Conservation (phyloP, 1,140 invertebrate genomes). For the Orchestia grillus region DNA sequence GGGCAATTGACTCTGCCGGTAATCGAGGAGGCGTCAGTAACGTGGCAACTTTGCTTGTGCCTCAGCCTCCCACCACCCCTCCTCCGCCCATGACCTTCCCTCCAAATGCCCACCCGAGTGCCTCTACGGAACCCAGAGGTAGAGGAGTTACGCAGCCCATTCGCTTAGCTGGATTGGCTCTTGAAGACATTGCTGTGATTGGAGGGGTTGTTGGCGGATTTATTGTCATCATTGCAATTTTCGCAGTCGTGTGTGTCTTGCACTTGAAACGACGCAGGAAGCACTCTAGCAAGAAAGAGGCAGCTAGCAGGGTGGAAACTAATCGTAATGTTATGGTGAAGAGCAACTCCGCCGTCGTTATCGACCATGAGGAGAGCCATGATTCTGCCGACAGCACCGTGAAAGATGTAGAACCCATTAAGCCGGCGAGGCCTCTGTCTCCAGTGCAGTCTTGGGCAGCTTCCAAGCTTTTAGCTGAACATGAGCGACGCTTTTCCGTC, state of each 20-base stretch:
- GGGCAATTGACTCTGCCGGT: constrained; percentile 72
- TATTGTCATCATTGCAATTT: constrained; percentile 64
- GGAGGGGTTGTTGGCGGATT: constrained; percentile 65
- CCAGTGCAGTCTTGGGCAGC: constrained; percentile 76
- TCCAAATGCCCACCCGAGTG: constrained; percentile 60
- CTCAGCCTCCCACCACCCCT: constrained; percentile 69
- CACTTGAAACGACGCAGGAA: constrained; percentile 64
- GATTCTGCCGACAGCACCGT: constrained; percentile 65
- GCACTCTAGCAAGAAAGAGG: constrained; percentile 64
- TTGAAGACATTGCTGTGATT: constrained; percentile 67
- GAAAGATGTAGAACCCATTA: constrained; percentile 60
- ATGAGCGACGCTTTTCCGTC: constrained; percentile 73
- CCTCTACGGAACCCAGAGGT: constrained; percentile 60
- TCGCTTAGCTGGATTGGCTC: constrained; percentile 64
- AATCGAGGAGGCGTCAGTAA: constrained; percentile 75
- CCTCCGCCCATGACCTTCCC: constrained; percentile 63
- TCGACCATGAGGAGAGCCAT: constrained; percentile 66
- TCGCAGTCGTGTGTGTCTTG: constrained; percentile 64
- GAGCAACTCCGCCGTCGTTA: constrained; percentile 64
- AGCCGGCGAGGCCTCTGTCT: constrained; percentile 72
- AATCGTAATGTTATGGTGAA: constrained; percentile 67
- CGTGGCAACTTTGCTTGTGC: constrained; percentile 74
- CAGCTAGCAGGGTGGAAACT: constrained; percentile 61
- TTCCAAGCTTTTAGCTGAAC: constrained; percentile 76
- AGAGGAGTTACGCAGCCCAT: constrained; percentile 65